phyloP scores from a whole-genome alignment of 2,797 vertebrate genomes.

The Eulemur albifrons region DNA sequence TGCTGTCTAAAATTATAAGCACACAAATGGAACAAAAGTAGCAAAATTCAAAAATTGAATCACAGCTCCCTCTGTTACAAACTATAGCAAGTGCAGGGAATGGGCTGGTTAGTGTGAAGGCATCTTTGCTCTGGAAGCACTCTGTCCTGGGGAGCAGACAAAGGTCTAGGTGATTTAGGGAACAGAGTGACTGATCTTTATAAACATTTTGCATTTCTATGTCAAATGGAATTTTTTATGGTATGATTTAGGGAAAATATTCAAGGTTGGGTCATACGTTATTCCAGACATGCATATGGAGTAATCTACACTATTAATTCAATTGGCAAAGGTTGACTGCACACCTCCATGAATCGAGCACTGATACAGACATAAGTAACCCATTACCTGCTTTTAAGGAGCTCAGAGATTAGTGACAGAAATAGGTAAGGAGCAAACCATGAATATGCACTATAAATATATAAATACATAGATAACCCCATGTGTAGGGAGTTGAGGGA shows the following conservation, averaged over 20 bases:
- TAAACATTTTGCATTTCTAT: constrained; percentile 22
- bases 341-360: background rate
- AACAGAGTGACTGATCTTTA: background rate
- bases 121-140: background rate
- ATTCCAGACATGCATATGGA: background rate
- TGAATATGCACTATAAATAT: background rate
- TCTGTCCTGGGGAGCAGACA: background rate
- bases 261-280: background rate
- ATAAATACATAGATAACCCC: background rate
- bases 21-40: constrained; percentile 9
- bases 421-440: background rate
- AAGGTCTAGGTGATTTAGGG: background rate
- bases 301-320: background rate
- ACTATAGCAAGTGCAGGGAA: background rate
- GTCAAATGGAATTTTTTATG: constrained; percentile 20
- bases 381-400: background rate
- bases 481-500: background rate
- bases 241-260: background rate
- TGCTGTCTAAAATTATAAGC: background rate
- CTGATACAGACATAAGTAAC: background rate
- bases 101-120: background rate
- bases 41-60: constrained; percentile 14
- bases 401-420: background rate
- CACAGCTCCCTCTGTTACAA: background rate
- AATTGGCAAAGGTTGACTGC: background rate